Evolutionary conservation across 2,888 invertebrate species (phyloP).

Genomic region (Rosalia funebris): DNA sequence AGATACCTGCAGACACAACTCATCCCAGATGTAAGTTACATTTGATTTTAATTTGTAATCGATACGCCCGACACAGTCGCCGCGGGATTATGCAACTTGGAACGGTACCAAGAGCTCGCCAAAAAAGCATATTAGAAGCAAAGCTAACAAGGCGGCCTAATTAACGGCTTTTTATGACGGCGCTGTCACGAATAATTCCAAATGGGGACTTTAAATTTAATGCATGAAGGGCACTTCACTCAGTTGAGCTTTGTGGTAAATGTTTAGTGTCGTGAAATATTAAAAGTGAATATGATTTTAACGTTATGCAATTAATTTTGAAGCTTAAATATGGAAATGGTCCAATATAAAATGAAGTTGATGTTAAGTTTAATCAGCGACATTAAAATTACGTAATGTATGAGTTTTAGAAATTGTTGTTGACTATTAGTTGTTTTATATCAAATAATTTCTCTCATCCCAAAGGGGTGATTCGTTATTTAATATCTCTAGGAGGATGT

Average conservation of each 20-base stretch:
- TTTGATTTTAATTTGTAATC: slow-evolving; percentile 19
- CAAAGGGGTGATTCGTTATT: too few relatives aligned
- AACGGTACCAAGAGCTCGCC: slow-evolving; percentile 17
- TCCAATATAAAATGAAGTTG: too few relatives aligned
- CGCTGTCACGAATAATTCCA: slow-evolving; percentile 8
- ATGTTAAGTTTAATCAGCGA: too few relatives aligned
- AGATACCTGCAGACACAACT: too few relatives aligned
- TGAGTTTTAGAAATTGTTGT: too few relatives aligned
- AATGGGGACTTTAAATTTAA: slow-evolving; percentile 6
- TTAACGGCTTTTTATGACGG: slow-evolving; percentile 27
- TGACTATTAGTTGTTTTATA: too few relatives aligned
- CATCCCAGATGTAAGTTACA: too few relatives aligned
- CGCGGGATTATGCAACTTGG: slow-evolving; percentile 20
- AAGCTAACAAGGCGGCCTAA: slow-evolving; percentile 16
- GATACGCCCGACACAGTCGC: slow-evolving; percentile 13
- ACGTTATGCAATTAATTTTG: neutral
- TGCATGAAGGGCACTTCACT: slow-evolving; percentile 13
- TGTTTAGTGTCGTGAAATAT: slow-evolving; percentile 7
- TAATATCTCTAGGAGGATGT: too few relatives aligned
- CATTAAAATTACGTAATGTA: too few relatives aligned
- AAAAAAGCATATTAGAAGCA: slow-evolving; percentile 12
- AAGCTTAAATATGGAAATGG: neutral
- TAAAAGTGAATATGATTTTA: neutral
- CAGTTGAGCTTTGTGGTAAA: neutral
- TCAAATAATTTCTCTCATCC: too few relatives aligned